Conservation (phyloP, 2,113 vertebrate genomes). For the Abramis brama region DNA sequence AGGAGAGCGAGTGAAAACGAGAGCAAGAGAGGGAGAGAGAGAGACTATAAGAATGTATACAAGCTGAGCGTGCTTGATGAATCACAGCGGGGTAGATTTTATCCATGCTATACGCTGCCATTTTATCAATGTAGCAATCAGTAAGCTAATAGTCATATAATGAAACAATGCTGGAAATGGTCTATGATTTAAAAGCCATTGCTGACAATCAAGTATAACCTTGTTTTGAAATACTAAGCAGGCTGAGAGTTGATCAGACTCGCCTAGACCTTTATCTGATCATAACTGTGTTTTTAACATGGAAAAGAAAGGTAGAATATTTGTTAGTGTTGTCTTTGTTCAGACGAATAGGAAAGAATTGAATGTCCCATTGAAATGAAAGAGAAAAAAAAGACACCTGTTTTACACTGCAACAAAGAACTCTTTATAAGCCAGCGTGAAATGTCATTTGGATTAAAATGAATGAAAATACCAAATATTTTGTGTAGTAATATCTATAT, state of each 20-base stretch:
- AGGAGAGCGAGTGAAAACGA: neutral
- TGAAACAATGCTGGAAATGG: neutral
- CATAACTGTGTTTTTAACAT: neutral
- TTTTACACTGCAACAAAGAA: neutral
- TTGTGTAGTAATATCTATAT: too few relatives aligned
- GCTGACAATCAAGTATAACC: constrained; percentile 13
- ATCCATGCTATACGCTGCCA: constrained; percentile 34
- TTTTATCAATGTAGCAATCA: constrained; percentile 50
- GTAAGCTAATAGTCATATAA: constrained; percentile 26
- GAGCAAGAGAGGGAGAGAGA: neutral
- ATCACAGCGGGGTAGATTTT: constrained; percentile 48
- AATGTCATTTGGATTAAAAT: neutral
- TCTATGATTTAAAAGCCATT: constrained; percentile 8
- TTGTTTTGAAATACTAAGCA: constrained; percentile 5
- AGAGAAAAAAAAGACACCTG: neutral
- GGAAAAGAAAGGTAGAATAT: neutral
- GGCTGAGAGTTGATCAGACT: neutral
- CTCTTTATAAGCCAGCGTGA: neutral
- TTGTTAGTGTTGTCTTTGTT: neutral
- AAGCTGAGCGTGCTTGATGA: constrained; percentile 31
- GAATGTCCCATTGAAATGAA: neutral
- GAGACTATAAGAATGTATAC: neutral
- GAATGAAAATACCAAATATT: neutral
- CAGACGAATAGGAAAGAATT: neutral
- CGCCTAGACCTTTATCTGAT: neutral